phyloP scores from a whole-genome alignment of 1,140 invertebrate species.

The Branchinecta lynchi region DNA sequence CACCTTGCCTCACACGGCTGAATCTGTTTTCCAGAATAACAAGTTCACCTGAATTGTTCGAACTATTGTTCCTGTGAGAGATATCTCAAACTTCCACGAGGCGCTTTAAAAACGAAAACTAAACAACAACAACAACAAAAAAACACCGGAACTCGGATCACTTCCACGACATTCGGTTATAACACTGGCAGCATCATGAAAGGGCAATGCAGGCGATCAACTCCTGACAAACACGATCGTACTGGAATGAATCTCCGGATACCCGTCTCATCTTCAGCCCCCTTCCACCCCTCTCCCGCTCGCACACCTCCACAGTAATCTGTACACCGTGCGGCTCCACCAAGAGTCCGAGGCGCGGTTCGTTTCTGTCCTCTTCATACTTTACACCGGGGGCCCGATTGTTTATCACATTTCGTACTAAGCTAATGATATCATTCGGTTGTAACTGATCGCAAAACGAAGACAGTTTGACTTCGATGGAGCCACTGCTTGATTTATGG shows the following conservation, averaged over 20 bases:
- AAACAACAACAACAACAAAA: no score
- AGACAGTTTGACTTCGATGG: slow-evolving; percentile 51
- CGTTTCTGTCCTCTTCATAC: slow-evolving; percentile 63
- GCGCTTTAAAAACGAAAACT: no score
- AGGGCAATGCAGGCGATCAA: slow-evolving; percentile 59
- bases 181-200: slow-evolving; percentile 16
- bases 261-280: slow-evolving; percentile 77
- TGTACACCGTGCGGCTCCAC: slow-evolving; percentile 18
- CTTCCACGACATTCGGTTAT: no score
- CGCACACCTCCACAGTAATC: slow-evolving; percentile 26
- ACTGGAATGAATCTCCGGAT: slow-evolving; percentile 76
- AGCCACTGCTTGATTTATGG: slow-evolving; percentile 34
- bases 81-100: no score
- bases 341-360: slow-evolving; percentile 28
- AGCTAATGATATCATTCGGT: slow-evolving; percentile 56
- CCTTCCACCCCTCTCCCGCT: slow-evolving; percentile 34
- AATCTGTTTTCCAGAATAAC: no score
- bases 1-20: no score
- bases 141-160: no score
- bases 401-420: slow-evolving; percentile 65
- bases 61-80: no score
- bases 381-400: slow-evolving; percentile 38
- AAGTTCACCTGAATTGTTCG: no score
- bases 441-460: slow-evolving; percentile 59
- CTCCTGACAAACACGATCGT: slow-evolving; percentile 76